phyloP scores from a whole-genome alignment of 2,113 vertebrate species.

The Aphelocoma coerulescens region DNA sequence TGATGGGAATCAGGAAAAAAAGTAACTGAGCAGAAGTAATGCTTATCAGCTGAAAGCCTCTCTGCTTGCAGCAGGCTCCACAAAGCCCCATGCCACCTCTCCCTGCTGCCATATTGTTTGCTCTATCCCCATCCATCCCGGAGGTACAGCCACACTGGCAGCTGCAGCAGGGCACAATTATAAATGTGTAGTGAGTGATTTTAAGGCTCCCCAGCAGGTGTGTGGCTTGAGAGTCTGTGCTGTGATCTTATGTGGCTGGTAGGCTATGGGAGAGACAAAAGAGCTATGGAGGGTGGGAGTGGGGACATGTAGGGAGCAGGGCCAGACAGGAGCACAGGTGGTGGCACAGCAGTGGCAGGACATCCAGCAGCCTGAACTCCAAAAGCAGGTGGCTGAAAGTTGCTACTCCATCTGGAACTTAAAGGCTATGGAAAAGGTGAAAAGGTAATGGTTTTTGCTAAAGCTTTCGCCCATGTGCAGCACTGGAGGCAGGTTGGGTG shows the following conservation, averaged over 20 bases:
- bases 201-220: not conserved
- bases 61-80: not conserved
- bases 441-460: not conserved
- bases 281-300: accelerated
- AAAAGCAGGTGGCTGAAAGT: accelerated
- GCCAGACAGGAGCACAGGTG: not conserved
- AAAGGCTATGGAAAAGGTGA: not conserved
- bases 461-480: not conserved
- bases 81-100: accelerated
- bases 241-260: not conserved
- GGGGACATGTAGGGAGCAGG: not conserved
- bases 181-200: not conserved
- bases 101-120: not conserved
- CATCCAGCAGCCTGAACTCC: not conserved
- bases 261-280: not conserved
- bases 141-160: not conserved
- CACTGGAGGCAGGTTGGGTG: not conserved
- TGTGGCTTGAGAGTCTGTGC: accelerated
- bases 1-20: not conserved
- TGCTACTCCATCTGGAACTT: not conserved
- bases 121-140: not conserved
- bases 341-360: accelerated
- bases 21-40: not conserved
- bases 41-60: not conserved
- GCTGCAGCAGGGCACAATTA: not conserved